A percentile compares a stretch with the other conserved stretches of the same genome.
Evolutionary conservation across 2,113 vertebrate genomes (phyloP).

Genomic region (Ibidorhyncha struthersii): DNA sequence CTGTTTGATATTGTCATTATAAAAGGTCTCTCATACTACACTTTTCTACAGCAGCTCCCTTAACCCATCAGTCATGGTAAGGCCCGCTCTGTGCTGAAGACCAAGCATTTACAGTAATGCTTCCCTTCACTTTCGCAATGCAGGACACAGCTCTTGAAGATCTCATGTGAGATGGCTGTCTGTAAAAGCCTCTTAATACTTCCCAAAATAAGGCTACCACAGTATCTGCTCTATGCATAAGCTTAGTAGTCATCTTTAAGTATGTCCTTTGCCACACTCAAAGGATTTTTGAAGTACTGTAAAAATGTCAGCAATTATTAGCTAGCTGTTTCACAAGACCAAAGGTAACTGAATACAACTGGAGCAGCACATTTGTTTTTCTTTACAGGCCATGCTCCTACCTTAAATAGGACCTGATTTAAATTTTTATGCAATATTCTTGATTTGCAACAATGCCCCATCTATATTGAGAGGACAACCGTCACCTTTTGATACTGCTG

Average conservation of each 20-base stretch:
- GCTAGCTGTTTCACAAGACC: background rate
- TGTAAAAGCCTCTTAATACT: background rate
- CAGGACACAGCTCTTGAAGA: background rate
- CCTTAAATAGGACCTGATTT: background rate
- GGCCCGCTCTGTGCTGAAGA: background rate
- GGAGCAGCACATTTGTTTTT: background rate
- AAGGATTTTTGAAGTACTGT: background rate
- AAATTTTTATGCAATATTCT: background rate
- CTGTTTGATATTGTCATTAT: background rate
- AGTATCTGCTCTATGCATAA: background rate
- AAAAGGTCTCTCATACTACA: background rate
- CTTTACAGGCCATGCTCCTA: background rate
- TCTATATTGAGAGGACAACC: background rate
- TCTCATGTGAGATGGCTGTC: background rate
- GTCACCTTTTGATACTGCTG: background rate
- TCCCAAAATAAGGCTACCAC: background rate
- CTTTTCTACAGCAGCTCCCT: background rate
- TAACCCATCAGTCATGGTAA: accelerated
- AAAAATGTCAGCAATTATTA: background rate
- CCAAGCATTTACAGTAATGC: background rate
- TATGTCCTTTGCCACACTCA: background rate
- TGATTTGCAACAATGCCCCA: background rate
- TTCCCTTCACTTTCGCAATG: background rate
- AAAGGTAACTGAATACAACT: background rate
- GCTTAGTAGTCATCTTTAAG: background rate